Evolutionary conservation across 2,113 vertebrate genomes (phyloP).

Genomic region (Notarius quadriscutis): DNA sequence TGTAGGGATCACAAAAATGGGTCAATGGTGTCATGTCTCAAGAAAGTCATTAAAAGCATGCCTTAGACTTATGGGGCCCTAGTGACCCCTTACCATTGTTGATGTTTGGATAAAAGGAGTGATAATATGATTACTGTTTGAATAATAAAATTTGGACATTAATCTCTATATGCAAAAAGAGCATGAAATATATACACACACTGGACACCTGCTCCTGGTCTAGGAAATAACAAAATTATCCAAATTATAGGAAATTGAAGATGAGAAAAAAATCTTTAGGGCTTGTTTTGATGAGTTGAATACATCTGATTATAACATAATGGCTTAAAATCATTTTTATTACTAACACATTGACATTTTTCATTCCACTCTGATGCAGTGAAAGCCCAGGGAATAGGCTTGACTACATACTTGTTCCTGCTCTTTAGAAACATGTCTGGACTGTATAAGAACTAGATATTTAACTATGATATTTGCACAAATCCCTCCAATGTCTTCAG

Average conservation of each 20-base stretch:
- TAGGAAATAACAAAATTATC: no score
- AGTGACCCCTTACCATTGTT: background rate
- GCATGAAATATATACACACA: background rate
- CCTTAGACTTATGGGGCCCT: background rate
- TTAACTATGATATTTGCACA: background rate
- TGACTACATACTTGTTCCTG: constrained; percentile 25
- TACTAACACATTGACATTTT: background rate
- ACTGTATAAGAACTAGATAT: background rate
- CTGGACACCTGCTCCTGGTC: background rate
- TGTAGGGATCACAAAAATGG: background rate
- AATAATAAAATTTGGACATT: background rate
- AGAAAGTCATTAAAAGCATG: background rate
- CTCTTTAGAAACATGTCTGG: constrained; percentile 29
- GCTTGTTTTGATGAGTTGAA: background rate
- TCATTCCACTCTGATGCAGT: constrained; percentile 21
- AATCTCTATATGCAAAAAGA: background rate
- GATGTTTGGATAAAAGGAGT: background rate
- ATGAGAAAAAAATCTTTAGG: background rate
- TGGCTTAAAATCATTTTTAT: background rate
- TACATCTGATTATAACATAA: background rate
- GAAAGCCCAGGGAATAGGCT: constrained; percentile 20
- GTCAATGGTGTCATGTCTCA: background rate
- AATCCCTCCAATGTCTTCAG: background rate
- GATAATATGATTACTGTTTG: background rate
- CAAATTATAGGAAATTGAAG: background rate